These are phyloP conservation scores for Scrobipalpa atriplicella DNA, from an alignment of 2,888 invertebrate genomes.

Conservation along the genomic window DNA sequence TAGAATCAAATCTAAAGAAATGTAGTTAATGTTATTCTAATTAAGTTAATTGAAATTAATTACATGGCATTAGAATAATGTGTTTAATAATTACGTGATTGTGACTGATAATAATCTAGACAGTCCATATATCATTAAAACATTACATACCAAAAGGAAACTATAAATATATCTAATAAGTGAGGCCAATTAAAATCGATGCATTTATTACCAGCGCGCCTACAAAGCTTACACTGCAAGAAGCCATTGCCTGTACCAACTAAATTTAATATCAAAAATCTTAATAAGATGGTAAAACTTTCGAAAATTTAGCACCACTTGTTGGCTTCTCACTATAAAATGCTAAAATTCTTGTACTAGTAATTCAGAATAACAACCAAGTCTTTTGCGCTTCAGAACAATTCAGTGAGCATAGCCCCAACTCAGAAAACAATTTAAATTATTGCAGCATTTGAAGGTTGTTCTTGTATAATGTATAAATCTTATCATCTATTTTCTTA, in stretches of 20 bases:
- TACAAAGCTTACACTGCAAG: slow-evolving; percentile 48
- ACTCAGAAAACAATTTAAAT: neutral
- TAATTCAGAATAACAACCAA: slow-evolving; percentile 37
- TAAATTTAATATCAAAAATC: slow-evolving; percentile 64
- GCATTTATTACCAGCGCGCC: slow-evolving; percentile 32
- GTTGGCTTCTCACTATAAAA: slow-evolving; percentile 75
- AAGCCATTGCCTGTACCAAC: slow-evolving; percentile 63
- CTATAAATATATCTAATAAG: neutral
- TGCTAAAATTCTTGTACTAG: slow-evolving; percentile 49
- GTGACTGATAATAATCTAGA: neutral
- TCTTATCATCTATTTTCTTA: neutral
- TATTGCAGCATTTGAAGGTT: neutral
- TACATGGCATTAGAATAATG: neutral
- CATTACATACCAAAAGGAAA: neutral
- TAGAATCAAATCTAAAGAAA: no score
- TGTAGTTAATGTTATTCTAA: no score
- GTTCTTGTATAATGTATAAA: neutral
- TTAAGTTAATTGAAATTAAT: no score
- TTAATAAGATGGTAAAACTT: slow-evolving; percentile 74
- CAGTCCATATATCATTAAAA: neutral
- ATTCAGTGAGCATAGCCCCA: neutral
- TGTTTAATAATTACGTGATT: neutral
- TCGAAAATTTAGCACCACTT: slow-evolving; percentile 81
- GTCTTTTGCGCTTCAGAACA: slow-evolving; percentile 33
- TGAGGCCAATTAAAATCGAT: slow-evolving; percentile 53